A percentile compares a stretch with the other conserved stretches of the same genome.
These are phyloP conservation scores for Osmerus mordax DNA, from an alignment of 2,113 vertebrate genomes.

Conservation along the genomic window DNA sequence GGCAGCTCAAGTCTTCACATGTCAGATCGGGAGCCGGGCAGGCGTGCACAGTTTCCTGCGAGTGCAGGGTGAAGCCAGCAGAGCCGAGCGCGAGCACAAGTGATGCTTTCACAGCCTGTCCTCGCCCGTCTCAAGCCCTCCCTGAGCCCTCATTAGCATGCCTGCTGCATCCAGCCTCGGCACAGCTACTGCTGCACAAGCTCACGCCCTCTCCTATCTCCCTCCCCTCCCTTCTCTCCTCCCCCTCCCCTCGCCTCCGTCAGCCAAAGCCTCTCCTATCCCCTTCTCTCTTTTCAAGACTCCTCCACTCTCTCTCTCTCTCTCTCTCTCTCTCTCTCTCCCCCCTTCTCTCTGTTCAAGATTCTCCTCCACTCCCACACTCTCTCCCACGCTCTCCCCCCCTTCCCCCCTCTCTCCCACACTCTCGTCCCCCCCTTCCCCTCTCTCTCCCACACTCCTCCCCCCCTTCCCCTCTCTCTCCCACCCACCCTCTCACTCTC, in stretches of 20 bases:
- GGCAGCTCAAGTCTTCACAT: constrained; percentile 1
- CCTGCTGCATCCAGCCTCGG: constrained; percentile 64
- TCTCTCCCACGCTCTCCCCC: constrained; percentile 2
- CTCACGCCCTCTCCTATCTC: constrained; percentile 41
- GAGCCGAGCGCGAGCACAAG: constrained; percentile 71
- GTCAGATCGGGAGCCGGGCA: constrained; percentile 44
- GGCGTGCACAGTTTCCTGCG: constrained; percentile 61
- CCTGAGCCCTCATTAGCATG: constrained; percentile 72
- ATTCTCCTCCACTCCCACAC: constrained; percentile 31
- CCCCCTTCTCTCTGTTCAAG: too few relatives aligned
- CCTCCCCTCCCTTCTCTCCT: constrained; percentile 31
- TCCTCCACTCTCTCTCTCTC: neutral
- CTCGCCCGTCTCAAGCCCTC: constrained; percentile 62
- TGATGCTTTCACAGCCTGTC: constrained; percentile 71
- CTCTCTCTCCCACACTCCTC: constrained; percentile 48
- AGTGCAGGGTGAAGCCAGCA: constrained; percentile 67
- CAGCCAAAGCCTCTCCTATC: neutral
- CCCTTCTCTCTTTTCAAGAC: neutral
- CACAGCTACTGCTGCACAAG: too few relatives aligned
- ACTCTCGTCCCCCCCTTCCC: constrained; percentile 29
- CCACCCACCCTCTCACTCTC: constrained; percentile 36
- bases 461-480: constrained; percentile 46
- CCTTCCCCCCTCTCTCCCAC: constrained; percentile 1
- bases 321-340: neutral
- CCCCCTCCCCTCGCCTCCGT: constrained; percentile 26